Base-by-base conservation (phyloP, 2,888 invertebrate genomes). In the Dryobota labecula region DNA sequence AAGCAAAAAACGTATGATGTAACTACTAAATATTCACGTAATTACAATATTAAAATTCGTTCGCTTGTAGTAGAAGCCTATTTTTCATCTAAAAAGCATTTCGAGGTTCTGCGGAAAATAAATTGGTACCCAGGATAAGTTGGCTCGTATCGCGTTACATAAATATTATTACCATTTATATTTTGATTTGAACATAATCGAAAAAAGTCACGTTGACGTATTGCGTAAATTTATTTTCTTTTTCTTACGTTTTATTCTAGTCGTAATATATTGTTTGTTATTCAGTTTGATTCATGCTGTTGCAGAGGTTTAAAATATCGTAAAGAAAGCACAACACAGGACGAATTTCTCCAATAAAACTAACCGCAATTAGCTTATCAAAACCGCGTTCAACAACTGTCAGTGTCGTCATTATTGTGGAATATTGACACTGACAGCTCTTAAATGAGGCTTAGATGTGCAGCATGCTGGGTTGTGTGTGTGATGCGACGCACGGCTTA, bases 101-200 rank as follows among this genome's bases (percentile, higher is more conserved):
- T 58, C 58, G 54, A 43, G 30, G 43, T 61, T 80, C 7, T 18
- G 7, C 30, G 54, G 33, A 76, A 77, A 68, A 76, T 64, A 75
- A 80, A 76, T 78, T 69, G 75, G 68, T 58, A 18, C 43, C 30
- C 66, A 61, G 80, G 24, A 76, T 80, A 79, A 76, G 61, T 73
- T 79, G 65, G 45, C 61, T 27, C 56, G 51, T 68, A 74, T 54
- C 62, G 20, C 18, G 49, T 80, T 68, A 68, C 80, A 67, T 77
- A 63, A 80, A 77, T 75, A 63, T 67, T 68, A 74, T 80, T 38
- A 80, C 60, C 73, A 75, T 61, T 79, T 63, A 74, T 80, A 74
- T 80, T 76, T 76, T 67, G 80, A 76, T 74, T 74, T 74, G 53
- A 67, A 74, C 66, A 76, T 80, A 70, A 76, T 69, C 63, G 63